Conservation (phyloP, 2,888 invertebrate genomes). For the Chesias legatella region DNA sequence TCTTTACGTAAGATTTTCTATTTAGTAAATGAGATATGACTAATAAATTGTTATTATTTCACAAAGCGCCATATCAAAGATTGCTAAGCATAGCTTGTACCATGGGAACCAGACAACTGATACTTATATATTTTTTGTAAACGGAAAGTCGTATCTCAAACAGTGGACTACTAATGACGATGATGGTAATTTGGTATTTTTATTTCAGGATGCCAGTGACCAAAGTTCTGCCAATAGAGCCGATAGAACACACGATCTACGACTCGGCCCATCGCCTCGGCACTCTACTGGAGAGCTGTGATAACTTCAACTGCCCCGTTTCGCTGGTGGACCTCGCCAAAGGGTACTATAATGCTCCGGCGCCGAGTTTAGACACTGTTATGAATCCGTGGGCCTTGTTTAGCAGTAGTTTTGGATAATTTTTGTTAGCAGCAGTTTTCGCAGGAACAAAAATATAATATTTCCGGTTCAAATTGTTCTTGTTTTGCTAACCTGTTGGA, state of each 20-base stretch:
- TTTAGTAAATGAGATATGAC: no score
- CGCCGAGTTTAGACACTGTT: slow-evolving; percentile 47
- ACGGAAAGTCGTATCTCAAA: slow-evolving; percentile 1
- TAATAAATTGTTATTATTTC: background rate
- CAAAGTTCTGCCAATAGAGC: slow-evolving; percentile 82
- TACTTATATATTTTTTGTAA: background rate
- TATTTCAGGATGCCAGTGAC: slow-evolving; percentile 83
- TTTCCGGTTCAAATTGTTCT: no score
- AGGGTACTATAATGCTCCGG: slow-evolving; percentile 77
- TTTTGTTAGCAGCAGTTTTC: background rate
- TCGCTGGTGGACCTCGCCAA: slow-evolving; percentile 86
- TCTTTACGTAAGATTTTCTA: slow-evolving; percentile 82
- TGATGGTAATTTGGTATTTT: no score
- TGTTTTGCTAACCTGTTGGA: no score
- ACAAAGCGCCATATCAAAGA: background rate
- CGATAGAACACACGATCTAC: slow-evolving; percentile 83
- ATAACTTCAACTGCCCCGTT: slow-evolving; percentile 83
- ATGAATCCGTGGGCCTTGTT: slow-evolving; percentile 63
- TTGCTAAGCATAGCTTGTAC: background rate
- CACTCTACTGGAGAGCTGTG: slow-evolving; percentile 71
- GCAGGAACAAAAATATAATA: no score
- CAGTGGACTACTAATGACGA: no score
- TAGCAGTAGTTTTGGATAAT: slow-evolving; percentile 48
- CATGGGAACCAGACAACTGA: background rate
- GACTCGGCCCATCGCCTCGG: slow-evolving; percentile 81